phyloP scores from a whole-genome alignment of 2,797 vertebrate species.

The Pangasius mekongensis region DNA sequence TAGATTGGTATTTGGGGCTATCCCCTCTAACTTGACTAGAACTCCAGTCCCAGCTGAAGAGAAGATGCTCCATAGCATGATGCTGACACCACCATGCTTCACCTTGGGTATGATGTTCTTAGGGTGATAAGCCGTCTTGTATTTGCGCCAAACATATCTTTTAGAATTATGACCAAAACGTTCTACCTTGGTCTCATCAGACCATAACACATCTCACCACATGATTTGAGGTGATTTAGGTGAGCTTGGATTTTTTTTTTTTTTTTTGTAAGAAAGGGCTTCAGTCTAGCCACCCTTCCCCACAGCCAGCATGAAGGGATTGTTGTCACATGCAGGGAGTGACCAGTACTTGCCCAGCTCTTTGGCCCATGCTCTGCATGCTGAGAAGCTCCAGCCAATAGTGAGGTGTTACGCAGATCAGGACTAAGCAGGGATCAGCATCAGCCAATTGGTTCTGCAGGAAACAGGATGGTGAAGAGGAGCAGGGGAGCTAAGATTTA shows the following conservation, averaged over 20 bases:
- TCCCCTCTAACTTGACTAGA: background rate
- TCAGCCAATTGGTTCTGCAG: background rate
- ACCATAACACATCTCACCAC: background rate
- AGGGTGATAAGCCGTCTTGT: background rate
- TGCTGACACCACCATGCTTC: background rate
- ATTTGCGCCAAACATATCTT: background rate
- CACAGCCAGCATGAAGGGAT: background rate
- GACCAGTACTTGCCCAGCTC: background rate
- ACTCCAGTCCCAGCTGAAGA: background rate
- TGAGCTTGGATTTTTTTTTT: background rate
- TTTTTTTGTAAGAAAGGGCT: background rate
- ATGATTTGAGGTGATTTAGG: background rate
- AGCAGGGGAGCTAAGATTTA: slow-evolving; percentile 23
- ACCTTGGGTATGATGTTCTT: background rate
- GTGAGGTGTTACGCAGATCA: slow-evolving; percentile 7
- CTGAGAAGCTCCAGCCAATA: slow-evolving; percentile 18
- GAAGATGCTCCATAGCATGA: background rate
- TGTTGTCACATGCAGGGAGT: background rate
- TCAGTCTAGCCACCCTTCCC: background rate
- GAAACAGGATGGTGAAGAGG: slow-evolving; percentile 27
- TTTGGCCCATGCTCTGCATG: background rate
- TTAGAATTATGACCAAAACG: background rate
- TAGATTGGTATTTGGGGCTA: background rate
- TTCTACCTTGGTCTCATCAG: background rate
- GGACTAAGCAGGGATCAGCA: slow-evolving; percentile 12